Percentiles rank a stretch among this genome's conserved stretches.
Conservation (phyloP, 2,113 vertebrate species). For the Nyctibius bracteatus region DNA sequence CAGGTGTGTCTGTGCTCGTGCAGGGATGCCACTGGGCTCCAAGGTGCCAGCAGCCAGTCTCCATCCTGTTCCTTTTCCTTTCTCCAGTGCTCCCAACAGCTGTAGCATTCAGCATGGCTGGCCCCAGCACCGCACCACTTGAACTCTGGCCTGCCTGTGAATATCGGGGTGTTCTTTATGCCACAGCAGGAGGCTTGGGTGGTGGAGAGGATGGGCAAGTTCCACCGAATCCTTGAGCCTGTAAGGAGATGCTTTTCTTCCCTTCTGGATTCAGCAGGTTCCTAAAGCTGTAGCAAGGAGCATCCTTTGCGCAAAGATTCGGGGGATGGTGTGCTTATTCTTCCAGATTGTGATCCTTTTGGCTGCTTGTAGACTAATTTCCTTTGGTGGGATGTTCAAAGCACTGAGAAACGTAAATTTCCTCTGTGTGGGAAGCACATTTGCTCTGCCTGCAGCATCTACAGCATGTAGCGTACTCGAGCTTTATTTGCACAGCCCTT, state of each 20-base stretch:
- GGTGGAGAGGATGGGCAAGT: constrained; percentile 95
- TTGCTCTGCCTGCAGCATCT: neutral
- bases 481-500: neutral
- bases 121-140: constrained; percentile 73
- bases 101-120: neutral
- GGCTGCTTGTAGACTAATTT: neutral
- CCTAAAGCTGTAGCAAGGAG: neutral
- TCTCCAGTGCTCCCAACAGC: constrained; percentile 27
- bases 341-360: neutral
- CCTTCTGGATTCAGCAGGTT: neutral
- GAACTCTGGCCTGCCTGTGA: constrained; percentile 82
- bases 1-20: too few relatives aligned
- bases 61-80: rapidly evolving
- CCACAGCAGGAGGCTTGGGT: constrained; percentile 98
- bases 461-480: rapidly evolving
- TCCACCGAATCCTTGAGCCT: constrained; percentile 92
- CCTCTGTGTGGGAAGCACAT: rapidly evolving
- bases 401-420: neutral
- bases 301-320: rapidly evolving
- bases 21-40: neutral
- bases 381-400: neutral
- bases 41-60: rapidly evolving
- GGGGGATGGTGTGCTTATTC: neutral
- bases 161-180: constrained; percentile 92
- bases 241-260: constrained; percentile 70